Evolutionary conservation across 2,797 vertebrate genomes (phyloP).

Genomic region (Simalia tracyae): DNA sequence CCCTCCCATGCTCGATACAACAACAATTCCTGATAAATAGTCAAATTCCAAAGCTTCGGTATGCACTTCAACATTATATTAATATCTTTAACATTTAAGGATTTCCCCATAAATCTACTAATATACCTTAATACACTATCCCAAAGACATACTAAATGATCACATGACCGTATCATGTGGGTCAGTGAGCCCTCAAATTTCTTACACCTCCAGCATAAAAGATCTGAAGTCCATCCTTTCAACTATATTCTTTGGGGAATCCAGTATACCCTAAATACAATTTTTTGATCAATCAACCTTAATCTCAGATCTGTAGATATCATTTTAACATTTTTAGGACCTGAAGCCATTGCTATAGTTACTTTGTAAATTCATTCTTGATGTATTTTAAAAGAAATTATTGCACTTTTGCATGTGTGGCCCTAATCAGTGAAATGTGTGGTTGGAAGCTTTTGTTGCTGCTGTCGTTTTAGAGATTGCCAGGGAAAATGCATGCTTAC

Average conservation of each 20-base stretch:
- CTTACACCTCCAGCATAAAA: not conserved
- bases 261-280: not conserved
- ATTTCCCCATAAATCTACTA: not conserved
- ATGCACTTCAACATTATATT: not conserved
- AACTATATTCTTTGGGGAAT: not conserved
- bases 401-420: slow-evolving; percentile 49
- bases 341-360: not conserved
- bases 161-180: not conserved
- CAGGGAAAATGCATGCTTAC: slow-evolving; percentile 43
- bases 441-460: slow-evolving; percentile 24
- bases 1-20: not conserved
- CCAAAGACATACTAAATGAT: not conserved
- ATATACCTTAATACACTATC: not conserved
- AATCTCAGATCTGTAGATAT: not conserved
- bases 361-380: slow-evolving; percentile 4
- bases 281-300: not conserved
- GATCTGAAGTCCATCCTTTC: not conserved
- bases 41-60: not conserved
- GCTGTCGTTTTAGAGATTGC: slow-evolving; percentile 18
- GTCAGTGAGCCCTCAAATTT: not conserved
- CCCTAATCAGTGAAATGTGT: slow-evolving; percentile 44
- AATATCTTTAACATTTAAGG: not conserved
- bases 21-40: not conserved
- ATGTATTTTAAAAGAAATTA: not conserved
- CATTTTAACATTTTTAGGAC: not conserved